Evolutionary conservation across 2,797 vertebrate species (phyloP).

Genomic region (Fringilla coelebs): DNA sequence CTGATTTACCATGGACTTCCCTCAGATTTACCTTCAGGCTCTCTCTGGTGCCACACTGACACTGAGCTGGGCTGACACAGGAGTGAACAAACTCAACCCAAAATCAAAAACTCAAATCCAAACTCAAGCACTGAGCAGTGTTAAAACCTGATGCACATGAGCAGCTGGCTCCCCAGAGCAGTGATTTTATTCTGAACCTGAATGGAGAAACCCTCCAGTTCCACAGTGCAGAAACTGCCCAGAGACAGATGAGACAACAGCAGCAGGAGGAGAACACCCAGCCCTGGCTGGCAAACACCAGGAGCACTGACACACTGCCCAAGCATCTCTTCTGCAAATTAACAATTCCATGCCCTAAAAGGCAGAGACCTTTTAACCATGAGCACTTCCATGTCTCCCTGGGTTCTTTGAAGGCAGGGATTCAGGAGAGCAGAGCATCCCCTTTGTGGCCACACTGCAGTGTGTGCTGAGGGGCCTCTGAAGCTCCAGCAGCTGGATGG

Average conservation of each 20-base stretch:
- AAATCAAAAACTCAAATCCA: neutral
- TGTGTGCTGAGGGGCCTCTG: neutral
- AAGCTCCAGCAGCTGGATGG: neutral
- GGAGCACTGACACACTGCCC: neutral
- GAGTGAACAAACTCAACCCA: neutral
- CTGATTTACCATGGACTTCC: neutral
- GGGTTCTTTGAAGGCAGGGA: neutral
- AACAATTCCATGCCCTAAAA: neutral
- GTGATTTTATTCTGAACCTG: rapidly evolving
- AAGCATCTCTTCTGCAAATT: neutral
- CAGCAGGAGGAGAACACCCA: neutral
- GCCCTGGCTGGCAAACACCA: neutral
- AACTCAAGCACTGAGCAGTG: neutral
- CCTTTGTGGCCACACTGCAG: neutral
- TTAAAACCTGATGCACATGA: neutral
- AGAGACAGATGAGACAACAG: neutral
- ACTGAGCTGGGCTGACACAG: neutral
- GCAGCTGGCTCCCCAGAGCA: neutral
- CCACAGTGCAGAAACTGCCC: neutral
- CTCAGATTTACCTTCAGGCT: neutral
- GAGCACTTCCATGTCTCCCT: neutral
- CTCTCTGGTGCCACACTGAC: neutral
- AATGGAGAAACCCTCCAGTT: neutral
- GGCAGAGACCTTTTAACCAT: rapidly evolving
- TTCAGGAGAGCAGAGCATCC: neutral